These are phyloP conservation scores for Mareca strepera DNA, from an alignment of 2,797 vertebrate genomes.

Conservation along the genomic window DNA sequence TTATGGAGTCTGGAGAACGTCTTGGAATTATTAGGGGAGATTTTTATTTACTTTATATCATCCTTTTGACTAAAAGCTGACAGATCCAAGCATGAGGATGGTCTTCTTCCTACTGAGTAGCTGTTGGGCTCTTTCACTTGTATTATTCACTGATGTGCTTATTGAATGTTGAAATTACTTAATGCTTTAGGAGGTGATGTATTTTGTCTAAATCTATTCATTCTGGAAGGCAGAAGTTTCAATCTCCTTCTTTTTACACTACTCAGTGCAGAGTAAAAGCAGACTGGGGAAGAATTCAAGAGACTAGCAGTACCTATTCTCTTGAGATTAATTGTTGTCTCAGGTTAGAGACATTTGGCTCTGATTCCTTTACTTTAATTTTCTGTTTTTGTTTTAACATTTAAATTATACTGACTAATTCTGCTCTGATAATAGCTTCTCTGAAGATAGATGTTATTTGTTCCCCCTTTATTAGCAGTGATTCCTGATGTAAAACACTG, in stretches of 20 bases:
- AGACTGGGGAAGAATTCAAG: neutral
- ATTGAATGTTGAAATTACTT: conserved; percentile 25
- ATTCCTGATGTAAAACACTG: conserved; percentile 44
- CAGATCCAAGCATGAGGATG: neutral
- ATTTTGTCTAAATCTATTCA: conserved; percentile 19
- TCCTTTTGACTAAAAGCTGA: neutral
- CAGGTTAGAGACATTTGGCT: conserved; percentile 19
- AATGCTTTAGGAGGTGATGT: neutral
- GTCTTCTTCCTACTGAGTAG: neutral
- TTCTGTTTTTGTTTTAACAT: conserved; percentile 9
- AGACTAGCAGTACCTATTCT: neutral
- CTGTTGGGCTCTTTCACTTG: neutral
- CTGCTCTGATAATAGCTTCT: conserved; percentile 11
- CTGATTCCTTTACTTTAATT: conserved; percentile 7
- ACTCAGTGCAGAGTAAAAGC: neutral
- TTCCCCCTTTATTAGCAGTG: conserved; percentile 29
- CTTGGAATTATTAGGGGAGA: neutral
- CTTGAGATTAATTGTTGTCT: conserved; percentile 12
- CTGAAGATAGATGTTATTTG: conserved; percentile 26
- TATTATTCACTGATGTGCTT: neutral
- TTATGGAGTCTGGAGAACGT: neutral
- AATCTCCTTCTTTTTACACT: neutral
- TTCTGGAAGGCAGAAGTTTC: conserved; percentile 17
- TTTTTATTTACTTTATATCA: neutral
- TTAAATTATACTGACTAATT: conserved; percentile 34